Conservation (phyloP, 2,888 invertebrate genomes). For the Eumacrocentrus americanus region DNA sequence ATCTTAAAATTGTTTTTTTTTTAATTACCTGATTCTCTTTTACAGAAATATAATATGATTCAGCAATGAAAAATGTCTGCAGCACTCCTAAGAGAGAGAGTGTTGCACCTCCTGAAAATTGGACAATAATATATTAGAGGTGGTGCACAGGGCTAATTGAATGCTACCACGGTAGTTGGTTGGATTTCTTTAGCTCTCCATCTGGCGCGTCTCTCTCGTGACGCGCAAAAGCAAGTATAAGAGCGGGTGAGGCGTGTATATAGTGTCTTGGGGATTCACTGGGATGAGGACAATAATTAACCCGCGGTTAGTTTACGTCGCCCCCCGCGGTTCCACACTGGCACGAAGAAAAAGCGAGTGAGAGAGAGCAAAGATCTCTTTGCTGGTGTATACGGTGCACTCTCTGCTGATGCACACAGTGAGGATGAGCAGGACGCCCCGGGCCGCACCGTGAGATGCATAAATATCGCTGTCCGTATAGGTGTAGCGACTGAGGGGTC, state of each 20-base stretch:
- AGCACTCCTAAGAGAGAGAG: constrained; percentile 32
- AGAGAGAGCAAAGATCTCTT: constrained; percentile 23
- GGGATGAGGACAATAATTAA: constrained; percentile 57
- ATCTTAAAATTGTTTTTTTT: no score
- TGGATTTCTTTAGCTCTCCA: constrained; percentile 36
- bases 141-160: constrained; percentile 59
- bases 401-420: constrained; percentile 11
- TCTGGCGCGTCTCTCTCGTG: constrained; percentile 30
- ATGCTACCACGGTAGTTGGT: constrained; percentile 60
- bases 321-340: constrained; percentile 50
- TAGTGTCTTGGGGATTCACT: constrained; percentile 11
- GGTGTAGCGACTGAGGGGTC: constrained; percentile 53
- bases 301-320: constrained; percentile 59
- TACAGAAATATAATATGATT: no score
- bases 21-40: no score
- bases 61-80: constrained; percentile 49
- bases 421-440: constrained; percentile 32
- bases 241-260: constrained; percentile 29
- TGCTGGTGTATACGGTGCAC: no score
- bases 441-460: constrained; percentile 48
- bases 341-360: constrained; percentile 35
- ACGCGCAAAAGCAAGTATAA: no score
- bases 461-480: constrained; percentile 52
- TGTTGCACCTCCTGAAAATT: neutral
- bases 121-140: constrained; percentile 54